Base-by-base conservation (phyloP, 1,140 invertebrate species). In the Drosophila murphyi region DNA sequence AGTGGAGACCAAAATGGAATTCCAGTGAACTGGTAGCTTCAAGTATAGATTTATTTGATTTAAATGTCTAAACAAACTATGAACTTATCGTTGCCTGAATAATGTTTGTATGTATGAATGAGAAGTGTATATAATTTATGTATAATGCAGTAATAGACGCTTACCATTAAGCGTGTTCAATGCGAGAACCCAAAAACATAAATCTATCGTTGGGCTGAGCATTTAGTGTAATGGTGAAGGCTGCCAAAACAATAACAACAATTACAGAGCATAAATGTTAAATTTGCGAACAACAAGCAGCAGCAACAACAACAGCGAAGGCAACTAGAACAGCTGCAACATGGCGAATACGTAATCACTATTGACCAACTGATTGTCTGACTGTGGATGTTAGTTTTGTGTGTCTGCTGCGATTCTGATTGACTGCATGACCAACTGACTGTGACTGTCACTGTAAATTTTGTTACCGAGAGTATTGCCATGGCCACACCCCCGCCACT, bases 381-480 rank as follows among this genome's bases (percentile, higher is more conserved):
- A 5, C 52, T 48, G 31, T 29, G 29, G 12, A 7, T 20, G 10
- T 10, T 20, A 51, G 39, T 69, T 62, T 50, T 29, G 35, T 61
- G 8, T 69, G 43, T 61, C 31, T 69, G 34, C 52, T 29, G 20
- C 43, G 64, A 63, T 63, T 37, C 65, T 62, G 67, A 62, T 62
- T 69, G 67, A 69, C 67, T 69, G 67, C 67, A 34, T 60, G 67
- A 41, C 65, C 57, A 69, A 69, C 57, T 69, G 57, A 61, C 57
- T 50, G 35, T 52, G 47, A 69, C 48, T 41, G 32, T 28, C 45
- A 61, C 20, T 56, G 56, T 47, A 55, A 41, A 41, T 10, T 41
- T 8, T 52, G 51, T 52, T n/a, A 12, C 5, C n/a, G 32, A 7
- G 51, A 3, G 48, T 35, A 41, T 7, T 7, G 39, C 50, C 43